These are phyloP conservation scores for Capitulum mitella DNA, from an alignment of 2,888 invertebrate genomes.

Conservation along the genomic window DNA sequence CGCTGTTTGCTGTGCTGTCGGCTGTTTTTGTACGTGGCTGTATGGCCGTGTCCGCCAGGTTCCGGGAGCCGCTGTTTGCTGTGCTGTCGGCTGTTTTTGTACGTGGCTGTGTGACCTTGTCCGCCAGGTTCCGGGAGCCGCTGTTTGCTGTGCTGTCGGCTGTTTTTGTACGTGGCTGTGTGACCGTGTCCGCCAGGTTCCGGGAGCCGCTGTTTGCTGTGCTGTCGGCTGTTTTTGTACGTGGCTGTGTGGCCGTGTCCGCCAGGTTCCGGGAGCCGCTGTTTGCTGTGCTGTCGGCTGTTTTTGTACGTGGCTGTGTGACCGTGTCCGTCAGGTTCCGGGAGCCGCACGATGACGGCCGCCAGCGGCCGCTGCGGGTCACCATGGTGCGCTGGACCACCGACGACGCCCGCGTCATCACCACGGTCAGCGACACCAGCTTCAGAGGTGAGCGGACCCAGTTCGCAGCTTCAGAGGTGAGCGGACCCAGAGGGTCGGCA, in stretches of 20 bases:
- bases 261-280: too few species aligned
- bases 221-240: neutral
- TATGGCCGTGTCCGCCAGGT: too few species aligned
- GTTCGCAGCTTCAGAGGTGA: too few species aligned
- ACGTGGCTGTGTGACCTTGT: neutral
- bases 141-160: neutral
- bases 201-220: too few species aligned
- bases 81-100: neutral
- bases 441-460: conserved; percentile 50
- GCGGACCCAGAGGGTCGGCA: too few species aligned
- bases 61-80: too few species aligned
- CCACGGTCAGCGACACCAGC: conserved; percentile 80
- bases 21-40: neutral
- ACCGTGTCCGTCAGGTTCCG: neutral
- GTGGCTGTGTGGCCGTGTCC: too few species aligned
- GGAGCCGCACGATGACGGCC: conserved; percentile 15
- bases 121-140: too few species aligned
- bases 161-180: neutral
- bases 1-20: neutral
- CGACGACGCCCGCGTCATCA: conserved; percentile 78
- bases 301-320: neutral
- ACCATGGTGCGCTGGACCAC: conserved; percentile 96
- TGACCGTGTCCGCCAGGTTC: too few species aligned
- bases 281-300: neutral
- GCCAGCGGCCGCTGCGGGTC: conserved; percentile 54